A percentile compares a stretch with the other conserved stretches of the same genome.
phyloP scores from a whole-genome alignment of 2,113 vertebrate species.

The Cyanistes caeruleus region DNA sequence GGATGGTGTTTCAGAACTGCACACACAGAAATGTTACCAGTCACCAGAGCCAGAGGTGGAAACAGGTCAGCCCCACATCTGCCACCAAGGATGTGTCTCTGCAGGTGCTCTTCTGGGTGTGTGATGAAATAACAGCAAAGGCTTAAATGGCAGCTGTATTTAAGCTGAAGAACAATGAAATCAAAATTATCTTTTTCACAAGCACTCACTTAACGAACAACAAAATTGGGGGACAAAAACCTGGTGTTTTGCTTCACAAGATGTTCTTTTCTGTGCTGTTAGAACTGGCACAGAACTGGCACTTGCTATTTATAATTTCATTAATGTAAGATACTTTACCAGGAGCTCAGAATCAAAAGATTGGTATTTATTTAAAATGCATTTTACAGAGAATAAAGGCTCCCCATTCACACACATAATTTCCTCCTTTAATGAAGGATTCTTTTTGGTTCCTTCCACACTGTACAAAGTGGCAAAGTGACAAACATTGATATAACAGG shows the following conservation, averaged over 20 bases:
- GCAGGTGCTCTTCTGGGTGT: neutral
- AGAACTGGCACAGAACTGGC: neutral
- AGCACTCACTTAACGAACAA: neutral
- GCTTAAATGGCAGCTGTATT: neutral
- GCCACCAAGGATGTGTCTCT: neutral
- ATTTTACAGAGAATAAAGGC: neutral
- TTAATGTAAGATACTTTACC: neutral
- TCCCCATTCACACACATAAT: neutral
- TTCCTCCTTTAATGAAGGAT: neutral
- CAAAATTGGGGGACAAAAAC: neutral
- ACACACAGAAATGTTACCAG: neutral
- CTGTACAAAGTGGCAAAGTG: neutral
- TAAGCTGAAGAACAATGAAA: neutral
- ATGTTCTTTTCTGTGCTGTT: slow-evolving; percentile 6
- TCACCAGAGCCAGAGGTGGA: neutral
- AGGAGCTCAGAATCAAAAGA: neutral
- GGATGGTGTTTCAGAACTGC: neutral
- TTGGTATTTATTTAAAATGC: neutral
- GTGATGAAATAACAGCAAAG: neutral
- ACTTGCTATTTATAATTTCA: neutral
- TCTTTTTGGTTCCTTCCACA: neutral
- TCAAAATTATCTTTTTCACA: neutral
- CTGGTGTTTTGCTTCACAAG: neutral
- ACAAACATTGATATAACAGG: neutral
- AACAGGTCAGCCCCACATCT: neutral